These are phyloP conservation scores for Sisor rabdophorus DNA, from an alignment of 2,113 vertebrate genomes.

Conservation along the genomic window DNA sequence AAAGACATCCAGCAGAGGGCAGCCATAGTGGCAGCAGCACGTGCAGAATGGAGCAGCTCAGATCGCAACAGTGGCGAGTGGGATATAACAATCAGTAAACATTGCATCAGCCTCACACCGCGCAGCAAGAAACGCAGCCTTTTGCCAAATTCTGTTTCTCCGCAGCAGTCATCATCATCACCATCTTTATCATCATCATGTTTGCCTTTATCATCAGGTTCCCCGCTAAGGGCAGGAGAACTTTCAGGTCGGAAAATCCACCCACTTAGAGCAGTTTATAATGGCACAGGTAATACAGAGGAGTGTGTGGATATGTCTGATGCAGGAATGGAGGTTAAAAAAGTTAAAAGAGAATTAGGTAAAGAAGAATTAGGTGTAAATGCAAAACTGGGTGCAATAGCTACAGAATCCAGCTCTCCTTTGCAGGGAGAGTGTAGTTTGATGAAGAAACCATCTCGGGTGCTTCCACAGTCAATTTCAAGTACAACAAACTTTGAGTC, in stretches of 20 bases:
- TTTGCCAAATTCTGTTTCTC: constrained; percentile 56
- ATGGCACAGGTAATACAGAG: constrained; percentile 61
- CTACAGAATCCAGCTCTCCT: constrained; percentile 45
- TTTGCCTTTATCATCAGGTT: constrained; percentile 24
- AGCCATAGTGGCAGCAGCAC: constrained; percentile 61
- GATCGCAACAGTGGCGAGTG: constrained; percentile 76
- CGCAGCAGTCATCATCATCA: constrained; percentile 53
- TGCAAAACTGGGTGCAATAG: not conserved
- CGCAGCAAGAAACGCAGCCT: constrained; percentile 89
- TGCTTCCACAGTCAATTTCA: constrained; percentile 38
- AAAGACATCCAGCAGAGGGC: constrained; percentile 62
- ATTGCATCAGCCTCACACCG: constrained; percentile 72
- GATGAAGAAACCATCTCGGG: constrained; percentile 30
- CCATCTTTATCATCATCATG: constrained; percentile 19
- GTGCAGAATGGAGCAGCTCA: constrained; percentile 67
- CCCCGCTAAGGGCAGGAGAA: constrained; percentile 41
- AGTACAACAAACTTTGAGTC: constrained; percentile 40
- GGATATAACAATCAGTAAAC: constrained; percentile 71
- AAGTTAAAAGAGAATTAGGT: constrained; percentile 72
- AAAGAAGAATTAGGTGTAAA: constrained; percentile 63
- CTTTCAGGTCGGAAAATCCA: constrained; percentile 40
- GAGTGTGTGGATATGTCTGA: constrained; percentile 61
- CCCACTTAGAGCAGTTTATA: constrained; percentile 57
- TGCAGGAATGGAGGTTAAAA: constrained; percentile 73
- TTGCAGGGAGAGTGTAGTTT: constrained; percentile 27